phyloP scores from a whole-genome alignment of 92 coral and sea anemone species.

The Paragorgia papillata region DNA sequence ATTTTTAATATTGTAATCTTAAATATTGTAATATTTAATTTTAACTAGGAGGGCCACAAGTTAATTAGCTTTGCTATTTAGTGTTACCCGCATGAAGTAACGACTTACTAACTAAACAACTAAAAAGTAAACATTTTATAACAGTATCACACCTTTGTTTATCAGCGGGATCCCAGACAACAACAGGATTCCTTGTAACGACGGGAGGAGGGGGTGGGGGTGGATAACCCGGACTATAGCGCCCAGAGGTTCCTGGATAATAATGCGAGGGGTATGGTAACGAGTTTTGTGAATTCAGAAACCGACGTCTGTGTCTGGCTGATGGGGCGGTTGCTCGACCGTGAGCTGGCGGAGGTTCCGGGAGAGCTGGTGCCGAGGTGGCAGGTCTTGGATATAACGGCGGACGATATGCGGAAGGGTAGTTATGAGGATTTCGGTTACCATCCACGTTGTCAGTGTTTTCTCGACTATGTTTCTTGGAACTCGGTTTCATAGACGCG shows the following conservation, averaged over 20 bases:
- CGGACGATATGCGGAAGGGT: constrained; percentile 25
- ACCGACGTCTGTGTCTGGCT: constrained; percentile 87
- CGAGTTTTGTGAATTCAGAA: constrained; percentile 52
- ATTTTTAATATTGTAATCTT: no score
- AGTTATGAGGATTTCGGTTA: constrained; percentile 9
- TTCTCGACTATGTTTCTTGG: constrained; percentile 64
- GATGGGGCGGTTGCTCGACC: constrained; percentile 99
- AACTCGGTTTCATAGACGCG: constrained; percentile 73
- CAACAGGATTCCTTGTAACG: constrained; percentile 91
- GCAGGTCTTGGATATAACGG: constrained; percentile 58
- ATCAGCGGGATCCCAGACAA: constrained; percentile 99
- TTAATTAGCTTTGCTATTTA: background rate
- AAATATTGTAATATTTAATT: no score
- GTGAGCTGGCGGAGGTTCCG: constrained; percentile 95
- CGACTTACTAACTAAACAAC: no score
- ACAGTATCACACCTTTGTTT: constrained; percentile 78
- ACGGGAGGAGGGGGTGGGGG: constrained; percentile 82
- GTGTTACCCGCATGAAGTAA: no score
- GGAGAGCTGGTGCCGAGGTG: constrained; percentile 84
- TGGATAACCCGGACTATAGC: no score
- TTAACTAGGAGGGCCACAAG: no score
- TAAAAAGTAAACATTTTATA: no score
- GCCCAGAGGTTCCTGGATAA: constrained; percentile 67
- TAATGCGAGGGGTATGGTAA: constrained; percentile 62
- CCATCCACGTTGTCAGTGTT: constrained; percentile 41